Conservation (phyloP, 2,113 vertebrate genomes). For the Diadophis punctatus region DNA sequence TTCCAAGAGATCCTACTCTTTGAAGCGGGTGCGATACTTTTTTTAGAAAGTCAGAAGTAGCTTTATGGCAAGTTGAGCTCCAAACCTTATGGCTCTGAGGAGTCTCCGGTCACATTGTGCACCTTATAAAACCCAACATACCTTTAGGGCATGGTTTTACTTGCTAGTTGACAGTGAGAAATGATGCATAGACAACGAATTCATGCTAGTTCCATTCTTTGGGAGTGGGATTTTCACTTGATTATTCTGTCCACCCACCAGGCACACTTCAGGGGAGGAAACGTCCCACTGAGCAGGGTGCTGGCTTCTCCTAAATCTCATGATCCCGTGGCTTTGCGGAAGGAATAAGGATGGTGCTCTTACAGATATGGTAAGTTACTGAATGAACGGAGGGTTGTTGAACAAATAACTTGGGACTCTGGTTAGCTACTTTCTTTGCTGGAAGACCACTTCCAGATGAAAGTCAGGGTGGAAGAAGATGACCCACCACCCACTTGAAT, state of each 20-base stretch:
- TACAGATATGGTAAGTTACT: constrained; percentile 55
- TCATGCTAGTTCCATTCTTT: background rate
- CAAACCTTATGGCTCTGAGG: background rate
- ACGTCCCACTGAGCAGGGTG: constrained; percentile 8
- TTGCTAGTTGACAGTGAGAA: background rate
- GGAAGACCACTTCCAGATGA: background rate
- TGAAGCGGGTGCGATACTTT: background rate
- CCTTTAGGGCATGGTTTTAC: background rate
- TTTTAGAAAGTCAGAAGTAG: background rate
- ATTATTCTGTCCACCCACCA: constrained; percentile 26
- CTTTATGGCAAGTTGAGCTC: background rate
- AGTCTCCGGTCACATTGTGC: background rate
- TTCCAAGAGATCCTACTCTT: background rate
- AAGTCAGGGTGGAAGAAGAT: background rate
- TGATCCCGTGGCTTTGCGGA: constrained; percentile 50
- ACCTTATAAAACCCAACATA: background rate
- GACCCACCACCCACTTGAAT: background rate
- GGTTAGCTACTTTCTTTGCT: background rate
- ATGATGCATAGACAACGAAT: fast-evolving
- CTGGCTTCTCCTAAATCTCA: constrained; percentile 24
- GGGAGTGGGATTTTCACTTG: background rate
- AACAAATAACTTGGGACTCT: background rate
- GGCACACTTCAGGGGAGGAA: background rate
- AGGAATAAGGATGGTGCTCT: constrained; percentile 25
- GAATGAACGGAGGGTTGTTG: background rate